Evolutionary conservation across 2,888 invertebrate species (phyloP), one percentile per base, ranked within the genome.

Genomic region (Heliconius aoede): DNA sequence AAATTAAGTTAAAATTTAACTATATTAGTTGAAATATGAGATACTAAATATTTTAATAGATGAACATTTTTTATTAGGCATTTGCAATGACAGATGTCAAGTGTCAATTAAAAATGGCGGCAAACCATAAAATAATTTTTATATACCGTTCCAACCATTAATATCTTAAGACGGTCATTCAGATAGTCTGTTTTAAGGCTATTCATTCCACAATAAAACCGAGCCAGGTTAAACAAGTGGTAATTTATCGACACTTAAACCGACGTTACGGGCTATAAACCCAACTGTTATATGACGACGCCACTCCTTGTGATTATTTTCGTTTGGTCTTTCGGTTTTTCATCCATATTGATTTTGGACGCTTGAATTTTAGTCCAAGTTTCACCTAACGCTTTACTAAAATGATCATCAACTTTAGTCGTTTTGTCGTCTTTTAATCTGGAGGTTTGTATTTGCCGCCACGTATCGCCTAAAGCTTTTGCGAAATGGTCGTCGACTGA

Each of bases 401-500:
- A 98, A 88, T 98, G 98, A 87, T 98, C 98, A 90, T 98, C 98
- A 28, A 89, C 90, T 64, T 84, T 87, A 2, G 87, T 84, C 2
- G 84, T 77, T 61, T 95, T 90, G 58, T 81, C 89, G 78, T 92
- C 93, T 87, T 95, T 95, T 86, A 92, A 85, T 68, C 95, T 95
- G 40, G 95, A 95, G 77, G 95, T 96, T 86, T 96, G 96, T 79
- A 97, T 92, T 88, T 96, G 96, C 80, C 95, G 94, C 98, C 98
- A 98, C 0, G 97, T 98, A 86, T 97, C 97, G 40, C 97, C 97
- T 67, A 98, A 93, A 0, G 98, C 98, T 93, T 98, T 98, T 51
- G 98, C 98, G 92, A 98, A 98, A 88, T 98, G 98, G 88, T 98
- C 98, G 91, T 98, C 98, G 65, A 98, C 98, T 79, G 97, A 96